Evolutionary conservation across 2,888 invertebrate genomes (phyloP), one percentile per base, ranked within the genome.

Genomic region (Meta bourneti): DNA sequence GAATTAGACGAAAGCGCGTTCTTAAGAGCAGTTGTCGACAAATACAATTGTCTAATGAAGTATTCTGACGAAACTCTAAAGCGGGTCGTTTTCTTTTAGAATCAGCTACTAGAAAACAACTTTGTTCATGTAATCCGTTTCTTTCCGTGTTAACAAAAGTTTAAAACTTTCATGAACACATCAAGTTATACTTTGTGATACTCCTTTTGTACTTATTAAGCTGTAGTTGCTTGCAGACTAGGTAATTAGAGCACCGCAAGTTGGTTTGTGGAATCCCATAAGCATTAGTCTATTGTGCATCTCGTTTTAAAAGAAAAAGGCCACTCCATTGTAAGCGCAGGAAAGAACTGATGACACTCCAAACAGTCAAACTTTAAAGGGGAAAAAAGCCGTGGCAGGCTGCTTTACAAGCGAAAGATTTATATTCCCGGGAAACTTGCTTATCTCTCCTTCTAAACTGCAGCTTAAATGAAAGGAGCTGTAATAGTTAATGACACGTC

Each of bases 401-500:
- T 77, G 49, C 61, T 79, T 79, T 79, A 13, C 61, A 79, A 13
- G 54, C n/a, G 79, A 20, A 69, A 79, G 79, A 79, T 79, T 79
- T 61, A 79, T 69, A 79, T 61, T 61, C 54, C 61, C 79, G 20
- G 34, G 77, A 77, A 61, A 79, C 61, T 79, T 79, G 79, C 61
- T 79, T 79, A 79, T 79, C 79, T 79, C 79, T 61, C 9, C 54
- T 13, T 61, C 79, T 61, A 79, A 79, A 79, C 61, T 79, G 54
- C 54, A 79, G 61, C 61, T 61, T 34, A 79, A 79, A 61, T 69
- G 79, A 79, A 79, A 54, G 79, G 54, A 54, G 54, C 54, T 79
- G 79, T 79, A 79, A 79, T 61, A 54, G 61, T 79, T 79, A 79
- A 79, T 79, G 79, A 79, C 79, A 61, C 61, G 79, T 79, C 61